Base-by-base conservation (phyloP, 2,797 vertebrate species). In the Chaunax sp. region DNA sequence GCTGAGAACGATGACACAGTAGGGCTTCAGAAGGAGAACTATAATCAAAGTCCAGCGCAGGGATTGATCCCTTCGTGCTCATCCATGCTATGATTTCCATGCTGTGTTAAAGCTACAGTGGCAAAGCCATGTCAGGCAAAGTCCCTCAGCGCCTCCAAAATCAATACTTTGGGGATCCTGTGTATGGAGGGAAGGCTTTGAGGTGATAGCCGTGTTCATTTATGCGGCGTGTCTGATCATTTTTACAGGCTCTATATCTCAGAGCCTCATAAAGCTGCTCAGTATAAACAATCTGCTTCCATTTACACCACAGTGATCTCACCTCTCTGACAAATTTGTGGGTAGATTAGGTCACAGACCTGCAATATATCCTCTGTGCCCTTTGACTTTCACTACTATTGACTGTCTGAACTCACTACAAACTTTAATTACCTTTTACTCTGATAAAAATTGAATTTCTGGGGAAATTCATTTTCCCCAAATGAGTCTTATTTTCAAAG, bases 341-440 rank as follows among this genome's bases (percentile, higher is more conserved):
- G 51, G 12, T 15, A 57, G 66, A 75, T 74, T 50, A 46, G 69
- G 72, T 63, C 60, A 33, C 22, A 26, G 53, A 63, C 28, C 66
- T 16, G 9, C 22, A 30, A 6, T 55, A 58, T 9, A 55, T 65
- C 72, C 37, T 60, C 64, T 23, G 14, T 67, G 66, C 15, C 60
- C 72, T 80, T 75, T 77, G 64, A 84, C 72, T 69, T 19, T 13
- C 14, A 40, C 50, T 43, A 1, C 28, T 75, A 81, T 80, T 47
- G 79, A 77, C 61, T 43, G 52, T 52, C 56, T 11, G 2, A 30
- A 57, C 37, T 62, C 60, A 72, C 49, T 53, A 41, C 35, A 45
- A 78, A 71, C 65, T 75, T 79, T 76, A 87, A 81, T 79, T 76
- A 79, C 23, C 41, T 26, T 58, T 77, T 69, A 72, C 67, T 25